These are phyloP conservation scores for Hylaea fasciaria DNA, from an alignment of 2,888 invertebrate species.

Conservation along the genomic window DNA sequence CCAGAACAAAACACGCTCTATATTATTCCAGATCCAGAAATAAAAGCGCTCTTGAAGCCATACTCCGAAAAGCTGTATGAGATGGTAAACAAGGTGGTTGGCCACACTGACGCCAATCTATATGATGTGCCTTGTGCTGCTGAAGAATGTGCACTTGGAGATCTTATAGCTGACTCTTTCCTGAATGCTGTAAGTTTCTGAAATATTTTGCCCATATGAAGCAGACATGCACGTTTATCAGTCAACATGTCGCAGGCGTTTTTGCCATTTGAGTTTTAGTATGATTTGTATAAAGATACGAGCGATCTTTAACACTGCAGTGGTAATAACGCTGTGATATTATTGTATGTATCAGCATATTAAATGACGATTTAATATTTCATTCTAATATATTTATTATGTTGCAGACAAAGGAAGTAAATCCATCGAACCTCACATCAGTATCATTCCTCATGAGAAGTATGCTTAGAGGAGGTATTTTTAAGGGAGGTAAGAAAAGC, in stretches of 20 bases:
- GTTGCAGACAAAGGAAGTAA: slow-evolving; percentile 46
- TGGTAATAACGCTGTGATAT: too few species aligned
- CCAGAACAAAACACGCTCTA: too few species aligned
- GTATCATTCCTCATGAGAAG: slow-evolving; percentile 84
- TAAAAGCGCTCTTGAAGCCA: slow-evolving; percentile 83
- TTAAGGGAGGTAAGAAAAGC: slow-evolving; percentile 82
- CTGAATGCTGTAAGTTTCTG: slow-evolving; percentile 81
- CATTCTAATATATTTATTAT: too few species aligned
- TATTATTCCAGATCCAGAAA: slow-evolving; percentile 65
- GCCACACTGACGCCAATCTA: slow-evolving; percentile 80
- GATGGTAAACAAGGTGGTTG: slow-evolving; percentile 82
- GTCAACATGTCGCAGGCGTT: too few species aligned
- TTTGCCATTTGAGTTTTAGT: too few species aligned
- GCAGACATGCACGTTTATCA: too few species aligned
- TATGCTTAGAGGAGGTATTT: slow-evolving; percentile 88
- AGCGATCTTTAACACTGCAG: too few species aligned
- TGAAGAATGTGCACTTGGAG: slow-evolving; percentile 89
- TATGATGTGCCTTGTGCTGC: slow-evolving; percentile 77
- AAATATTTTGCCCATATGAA: too few species aligned
- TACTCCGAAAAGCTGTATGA: slow-evolving; percentile 84
- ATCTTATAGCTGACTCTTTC: slow-evolving; percentile 88
- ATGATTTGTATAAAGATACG: too few species aligned
- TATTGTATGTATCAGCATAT: too few species aligned
- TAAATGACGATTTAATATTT: too few species aligned
- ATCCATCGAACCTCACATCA: slow-evolving; percentile 51